Evolutionary conservation across 2,797 vertebrate genomes (phyloP), one percentile per base, ranked within the genome.

Genomic region (Acipenser transmontanus): DNA sequence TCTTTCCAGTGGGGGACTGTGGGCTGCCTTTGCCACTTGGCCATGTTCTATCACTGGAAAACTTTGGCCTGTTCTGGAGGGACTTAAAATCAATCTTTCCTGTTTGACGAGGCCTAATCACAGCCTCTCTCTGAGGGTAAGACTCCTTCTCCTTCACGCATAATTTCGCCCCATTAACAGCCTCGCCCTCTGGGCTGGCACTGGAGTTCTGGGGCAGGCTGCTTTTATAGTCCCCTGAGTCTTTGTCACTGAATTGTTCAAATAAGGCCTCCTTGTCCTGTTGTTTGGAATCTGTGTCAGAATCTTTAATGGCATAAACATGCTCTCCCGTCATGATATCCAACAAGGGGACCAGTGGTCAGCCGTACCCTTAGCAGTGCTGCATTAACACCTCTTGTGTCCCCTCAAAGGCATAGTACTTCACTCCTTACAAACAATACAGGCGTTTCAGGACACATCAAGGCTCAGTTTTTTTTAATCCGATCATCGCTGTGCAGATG

Each of bases 271-370:
- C 90, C 78, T 93, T 89, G 78, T 88, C 77, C 62, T 91, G 87
- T 78, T 87, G 84, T 81, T 88, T 92, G 81, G 85, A 84, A 80
- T 86, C 83, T 65, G 78, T 66, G 78, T 89, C 89, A 69, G 89
- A 80, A 75, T 91, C 82, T 69, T 88, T 81, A 80, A 90, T 84
- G 75, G 83, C 80, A 72, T 89, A 92, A 76, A 81, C 87, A 84
- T 86, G 91, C 87, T 96, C 94, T 93, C 93, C 92, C 78, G 94
- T 93, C 93, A 93, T 94, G 89, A 85, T 93, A 73, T 14, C 67
- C 48, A 68, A 73, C 71, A 51, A 50, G n/a, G 61, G 77, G 13
- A 57, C 87, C 88, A 87, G 7, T 64, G 74, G 75, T 73, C 82
- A 84, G 82, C 75, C 83, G 81, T 82, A 79, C 88, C 84, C 87